Evolutionary conservation across 1,140 invertebrate species (phyloP).

Genomic region (Bathynomus jamesi): DNA sequence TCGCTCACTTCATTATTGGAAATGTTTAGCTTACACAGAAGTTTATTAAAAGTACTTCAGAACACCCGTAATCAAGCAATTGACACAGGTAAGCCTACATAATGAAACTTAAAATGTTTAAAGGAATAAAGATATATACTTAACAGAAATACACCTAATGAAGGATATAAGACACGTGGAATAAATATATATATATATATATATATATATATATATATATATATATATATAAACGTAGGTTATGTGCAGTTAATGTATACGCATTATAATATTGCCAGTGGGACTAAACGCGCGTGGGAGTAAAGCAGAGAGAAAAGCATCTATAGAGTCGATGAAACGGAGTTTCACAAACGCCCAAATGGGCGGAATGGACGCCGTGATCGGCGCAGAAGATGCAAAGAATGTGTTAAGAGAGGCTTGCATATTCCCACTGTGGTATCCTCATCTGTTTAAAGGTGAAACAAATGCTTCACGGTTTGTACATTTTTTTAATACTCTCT

Average conservation of each 20-base stretch:
- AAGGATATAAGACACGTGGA: neutral
- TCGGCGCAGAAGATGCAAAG: conserved; percentile 45
- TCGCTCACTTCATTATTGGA: neutral
- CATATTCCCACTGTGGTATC: conserved; percentile 44
- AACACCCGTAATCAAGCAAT: neutral
- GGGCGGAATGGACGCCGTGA: conserved; percentile 41
- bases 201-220: neutral
- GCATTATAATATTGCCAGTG: neutral
- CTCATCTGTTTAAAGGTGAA: conserved; percentile 45
- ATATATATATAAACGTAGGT: neutral
- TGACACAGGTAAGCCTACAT: neutral
- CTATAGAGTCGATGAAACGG: neutral
- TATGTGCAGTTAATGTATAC: neutral
- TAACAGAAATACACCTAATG: neutral
- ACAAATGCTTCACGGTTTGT: conserved; percentile 41
- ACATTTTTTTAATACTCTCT: conserved; percentile 38
- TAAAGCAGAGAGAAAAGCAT: neutral
- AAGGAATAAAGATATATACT: neutral
- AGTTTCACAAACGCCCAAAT: neutral
- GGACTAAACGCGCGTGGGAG: neutral
- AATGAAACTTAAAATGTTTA: neutral
- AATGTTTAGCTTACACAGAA: neutral
- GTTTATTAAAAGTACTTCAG: neutral
- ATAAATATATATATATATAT: neutral
- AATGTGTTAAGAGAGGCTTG: conserved; percentile 44